Base-by-base conservation (phyloP, 1,140 invertebrate species). In the Schlechtendalia chinensis region DNA sequence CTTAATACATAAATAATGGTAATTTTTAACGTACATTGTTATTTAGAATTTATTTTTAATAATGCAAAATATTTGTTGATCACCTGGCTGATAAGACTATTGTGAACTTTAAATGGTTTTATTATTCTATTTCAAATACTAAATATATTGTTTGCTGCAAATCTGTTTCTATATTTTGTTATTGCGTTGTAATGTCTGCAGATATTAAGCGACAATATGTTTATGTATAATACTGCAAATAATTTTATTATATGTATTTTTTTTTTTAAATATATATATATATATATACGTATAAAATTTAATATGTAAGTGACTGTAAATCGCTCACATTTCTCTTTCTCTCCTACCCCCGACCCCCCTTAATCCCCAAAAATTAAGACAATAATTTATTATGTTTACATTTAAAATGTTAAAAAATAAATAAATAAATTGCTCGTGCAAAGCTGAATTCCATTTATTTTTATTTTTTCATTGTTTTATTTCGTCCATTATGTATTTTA, bases 311-410 rank as follows among this genome's bases (percentile, higher is more conserved):
- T 8, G 32, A 39, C 32, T 39, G 32, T 39, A 39, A 39, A 39
- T 39, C 8, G 32, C 3, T 39, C 32, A 39, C 8, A 39, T 39
- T 39, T 39, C 32, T 39, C 32, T 39, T 39, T 39, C 32, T 8
- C 8, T 8, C 32, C 32, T n/a, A n/a, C 32, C 32, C 32, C 32
- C 32, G 3, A 39, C 32, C 8, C 32, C 32, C 8, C 32, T 39
- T 8, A 4, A n/a, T 54, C 17, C 17, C 24, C 6, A 29, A 27
- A 69, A 50, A 47, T 69, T 8, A 50, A 69, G 69, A 72, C 69
- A 72, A 72, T 72, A 69, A 69, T 72, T 24, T 72, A 72, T 54
- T 53, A 29, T 71, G 47, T 50, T 72, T 72, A 72, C 17, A 54
- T 53, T 54, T 54, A 12, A 72, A 54, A 72, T 72, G 47, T 29